phyloP scores from a whole-genome alignment of 35 echinoderm and acorn worm species.

The Antedon bifida region DNA sequence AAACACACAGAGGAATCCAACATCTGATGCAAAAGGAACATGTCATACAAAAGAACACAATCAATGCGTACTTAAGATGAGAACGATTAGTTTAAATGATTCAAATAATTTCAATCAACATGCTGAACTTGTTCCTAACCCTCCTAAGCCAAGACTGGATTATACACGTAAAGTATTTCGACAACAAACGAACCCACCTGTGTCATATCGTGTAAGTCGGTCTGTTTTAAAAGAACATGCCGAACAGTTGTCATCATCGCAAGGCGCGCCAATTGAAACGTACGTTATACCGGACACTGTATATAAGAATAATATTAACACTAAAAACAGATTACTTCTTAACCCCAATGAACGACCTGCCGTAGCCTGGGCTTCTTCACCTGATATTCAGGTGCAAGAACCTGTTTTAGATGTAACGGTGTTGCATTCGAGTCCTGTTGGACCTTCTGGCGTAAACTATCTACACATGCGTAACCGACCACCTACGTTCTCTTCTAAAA shows the following conservation, averaged over 20 bases:
- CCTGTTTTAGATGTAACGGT: background rate
- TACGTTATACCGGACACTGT: slow-evolving; percentile 55
- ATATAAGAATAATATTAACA: background rate
- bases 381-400: background rate
- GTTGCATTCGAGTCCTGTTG: background rate
- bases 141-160: background rate
- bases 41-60: background rate
- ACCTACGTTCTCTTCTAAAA: background rate
- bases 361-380: background rate
- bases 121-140: background rate
- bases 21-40: no score
- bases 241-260: slow-evolving; percentile 2
- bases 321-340: background rate
- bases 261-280: slow-evolving; percentile 71
- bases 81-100: background rate
- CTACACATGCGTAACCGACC: background rate
- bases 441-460: background rate
- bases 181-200: slow-evolving; percentile 10
- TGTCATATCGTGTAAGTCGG: background rate
- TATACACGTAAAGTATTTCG: slow-evolving; percentile 1
- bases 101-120: background rate
- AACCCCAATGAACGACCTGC: background rate
- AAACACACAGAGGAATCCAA: background rate
- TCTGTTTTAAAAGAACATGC: background rate
- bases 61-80: background rate